A percentile compares a stretch with the other conserved stretches of the same genome.
phyloP scores from a whole-genome alignment of 2,113 vertebrate species.

The Misgurnus mizolepis region DNA sequence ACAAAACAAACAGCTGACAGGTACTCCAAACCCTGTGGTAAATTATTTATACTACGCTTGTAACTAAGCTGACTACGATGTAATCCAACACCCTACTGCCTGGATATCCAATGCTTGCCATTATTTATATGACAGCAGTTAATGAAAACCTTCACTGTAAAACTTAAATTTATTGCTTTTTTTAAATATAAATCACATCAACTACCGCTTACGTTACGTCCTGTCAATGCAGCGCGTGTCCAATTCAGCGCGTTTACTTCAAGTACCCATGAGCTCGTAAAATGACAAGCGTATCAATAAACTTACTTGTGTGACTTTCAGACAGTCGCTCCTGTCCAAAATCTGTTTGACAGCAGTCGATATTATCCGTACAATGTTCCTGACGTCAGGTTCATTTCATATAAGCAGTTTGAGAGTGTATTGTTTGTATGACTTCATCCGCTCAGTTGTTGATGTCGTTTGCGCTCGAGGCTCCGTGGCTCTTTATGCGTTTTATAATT shows the following conservation, averaged over 20 bases:
- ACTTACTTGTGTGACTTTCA: constrained; percentile 30
- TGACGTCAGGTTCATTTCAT: background rate
- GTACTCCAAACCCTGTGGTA: background rate
- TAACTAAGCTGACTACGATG: constrained; percentile 22
- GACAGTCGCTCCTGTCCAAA: constrained; percentile 9
- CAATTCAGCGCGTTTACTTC: background rate
- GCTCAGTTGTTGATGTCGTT: constrained; percentile 4
- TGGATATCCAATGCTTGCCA: background rate
- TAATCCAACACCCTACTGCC: background rate
- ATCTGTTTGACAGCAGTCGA: background rate
- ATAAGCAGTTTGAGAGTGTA: background rate
- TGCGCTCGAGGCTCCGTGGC: background rate
- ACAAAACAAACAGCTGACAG: constrained; percentile 4
- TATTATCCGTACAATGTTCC: constrained; percentile 6
- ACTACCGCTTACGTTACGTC: background rate
- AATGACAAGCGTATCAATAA: constrained; percentile 25
- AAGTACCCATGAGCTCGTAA: background rate
- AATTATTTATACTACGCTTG: constrained; percentile 46
- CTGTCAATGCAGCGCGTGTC: background rate
- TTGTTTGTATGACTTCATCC: background rate
- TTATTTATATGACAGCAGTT: background rate
- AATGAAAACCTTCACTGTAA: background rate
- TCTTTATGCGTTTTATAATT: constrained; percentile 16
- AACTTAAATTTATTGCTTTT: background rate
- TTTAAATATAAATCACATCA: background rate